Percentiles rank a stretch among this genome's conserved stretches.
Evolutionary conservation across 2,888 invertebrate genomes (phyloP).

Genomic region (Epiblema foenella): DNA sequence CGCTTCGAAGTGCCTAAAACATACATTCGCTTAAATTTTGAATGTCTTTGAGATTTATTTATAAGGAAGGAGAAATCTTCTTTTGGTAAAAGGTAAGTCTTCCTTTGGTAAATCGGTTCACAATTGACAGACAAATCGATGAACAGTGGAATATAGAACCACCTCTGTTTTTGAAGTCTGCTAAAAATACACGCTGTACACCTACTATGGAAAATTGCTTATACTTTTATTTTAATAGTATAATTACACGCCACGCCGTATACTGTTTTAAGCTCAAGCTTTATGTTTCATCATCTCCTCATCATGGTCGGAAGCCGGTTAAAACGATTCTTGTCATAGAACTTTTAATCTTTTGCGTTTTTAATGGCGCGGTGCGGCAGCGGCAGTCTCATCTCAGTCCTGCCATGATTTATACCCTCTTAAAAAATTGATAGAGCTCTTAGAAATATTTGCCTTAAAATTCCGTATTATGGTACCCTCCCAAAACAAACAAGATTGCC

Average conservation of each 20-base stretch:
- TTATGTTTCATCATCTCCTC: not conserved
- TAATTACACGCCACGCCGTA: not conserved
- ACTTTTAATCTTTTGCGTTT: slow-evolving; percentile 3
- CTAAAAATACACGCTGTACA: too few relatives aligned
- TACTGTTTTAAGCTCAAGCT: not conserved
- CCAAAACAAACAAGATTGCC: slow-evolving; percentile 22
- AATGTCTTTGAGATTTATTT: too few relatives aligned
- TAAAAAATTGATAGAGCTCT: slow-evolving; percentile 36
- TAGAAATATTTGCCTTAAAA: slow-evolving; percentile 29
- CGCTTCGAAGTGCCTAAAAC: too few relatives aligned
- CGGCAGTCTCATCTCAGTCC: slow-evolving; percentile 2
- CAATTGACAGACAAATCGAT: too few relatives aligned
- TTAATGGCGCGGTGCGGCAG: not conserved
- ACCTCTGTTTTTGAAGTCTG: too few relatives aligned
- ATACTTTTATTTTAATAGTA: not conserved
- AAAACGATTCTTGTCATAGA: slow-evolving; percentile 7
- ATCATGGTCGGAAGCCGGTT: not conserved
- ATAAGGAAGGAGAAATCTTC: too few relatives aligned
- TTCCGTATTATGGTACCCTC: slow-evolving; percentile 14
- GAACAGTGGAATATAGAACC: too few relatives aligned
- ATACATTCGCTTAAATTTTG: too few relatives aligned
- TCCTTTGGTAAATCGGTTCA: too few relatives aligned
- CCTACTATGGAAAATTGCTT: too few relatives aligned
- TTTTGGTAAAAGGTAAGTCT: too few relatives aligned
- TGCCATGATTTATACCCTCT: slow-evolving; percentile 20